Percentiles rank a stretch among this genome's conserved stretches.
Conservation (phyloP, 2,113 vertebrate species). For the Peromyscus leucopus region DNA sequence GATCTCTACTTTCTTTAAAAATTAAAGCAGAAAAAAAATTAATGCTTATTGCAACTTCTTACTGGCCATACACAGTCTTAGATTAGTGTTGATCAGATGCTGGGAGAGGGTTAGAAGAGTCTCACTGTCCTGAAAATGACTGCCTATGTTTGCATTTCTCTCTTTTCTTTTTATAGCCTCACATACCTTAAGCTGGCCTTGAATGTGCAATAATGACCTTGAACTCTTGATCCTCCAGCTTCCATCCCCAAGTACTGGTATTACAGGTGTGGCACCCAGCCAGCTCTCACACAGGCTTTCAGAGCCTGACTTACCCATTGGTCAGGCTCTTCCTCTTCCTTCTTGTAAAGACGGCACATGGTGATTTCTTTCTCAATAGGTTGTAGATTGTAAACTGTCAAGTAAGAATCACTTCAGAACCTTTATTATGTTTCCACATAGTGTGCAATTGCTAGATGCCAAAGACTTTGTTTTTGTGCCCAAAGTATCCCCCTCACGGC, state of each 20-base stretch:
- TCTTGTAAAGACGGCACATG: neutral
- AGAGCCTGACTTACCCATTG: too few relatives aligned
- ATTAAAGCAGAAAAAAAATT: neutral
- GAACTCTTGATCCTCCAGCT: neutral
- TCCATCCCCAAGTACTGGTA: neutral
- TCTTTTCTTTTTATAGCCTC: neutral
- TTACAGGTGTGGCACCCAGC: too few relatives aligned
- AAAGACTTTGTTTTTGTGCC: neutral
- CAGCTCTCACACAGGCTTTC: neutral
- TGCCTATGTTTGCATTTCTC: neutral
- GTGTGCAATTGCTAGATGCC: neutral
- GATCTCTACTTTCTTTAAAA: conserved; percentile 11
- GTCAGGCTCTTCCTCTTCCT: too few relatives aligned
- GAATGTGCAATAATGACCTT: neutral
- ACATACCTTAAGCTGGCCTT: neutral
- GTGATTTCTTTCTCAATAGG: conserved; percentile 14
- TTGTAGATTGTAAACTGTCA: neutral
- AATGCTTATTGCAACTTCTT: conserved; percentile 12
- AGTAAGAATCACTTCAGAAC: neutral
- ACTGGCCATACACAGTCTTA: neutral
- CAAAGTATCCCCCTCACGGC: too few relatives aligned
- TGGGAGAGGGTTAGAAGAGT: neutral
- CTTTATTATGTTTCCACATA: neutral
- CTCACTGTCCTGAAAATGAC: neutral
- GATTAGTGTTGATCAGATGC: neutral